phyloP scores from a whole-genome alignment of 2,113 vertebrate species.

The Spheniscus mendiculus region DNA sequence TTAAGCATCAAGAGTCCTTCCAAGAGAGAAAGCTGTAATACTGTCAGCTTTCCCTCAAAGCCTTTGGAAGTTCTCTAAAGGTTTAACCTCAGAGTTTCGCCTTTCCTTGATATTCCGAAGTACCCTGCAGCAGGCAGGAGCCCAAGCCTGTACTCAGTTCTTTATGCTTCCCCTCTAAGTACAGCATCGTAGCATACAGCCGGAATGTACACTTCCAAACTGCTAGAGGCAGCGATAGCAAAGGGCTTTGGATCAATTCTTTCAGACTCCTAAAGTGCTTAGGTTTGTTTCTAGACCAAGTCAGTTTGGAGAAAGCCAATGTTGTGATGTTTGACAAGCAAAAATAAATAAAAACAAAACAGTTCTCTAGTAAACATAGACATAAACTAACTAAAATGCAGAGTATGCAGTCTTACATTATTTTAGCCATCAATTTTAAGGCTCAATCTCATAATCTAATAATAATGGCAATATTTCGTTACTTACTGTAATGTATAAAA shows the following conservation, averaged over 20 bases:
- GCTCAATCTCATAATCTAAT: neutral
- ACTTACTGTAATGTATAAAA: neutral
- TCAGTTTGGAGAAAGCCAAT: neutral
- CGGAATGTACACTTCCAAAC: accelerated
- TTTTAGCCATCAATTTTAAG: neutral
- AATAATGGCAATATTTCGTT: neutral
- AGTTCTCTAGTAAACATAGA: neutral
- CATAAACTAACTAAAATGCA: neutral
- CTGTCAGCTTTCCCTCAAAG: neutral
- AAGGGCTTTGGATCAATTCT: neutral
- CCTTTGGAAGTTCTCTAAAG: neutral
- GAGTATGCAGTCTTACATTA: neutral
- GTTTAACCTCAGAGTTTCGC: neutral
- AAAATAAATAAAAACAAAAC: neutral
- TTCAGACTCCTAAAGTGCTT: neutral
- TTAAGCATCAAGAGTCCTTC: neutral
- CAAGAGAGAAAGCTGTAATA: neutral
- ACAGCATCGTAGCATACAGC: accelerated
- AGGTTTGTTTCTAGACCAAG: neutral
- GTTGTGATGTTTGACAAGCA: neutral
- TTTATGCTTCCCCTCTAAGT: neutral
- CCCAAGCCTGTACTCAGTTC: neutral
- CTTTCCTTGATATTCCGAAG: neutral
- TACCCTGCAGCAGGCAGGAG: neutral
- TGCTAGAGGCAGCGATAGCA: neutral